phyloP scores from a whole-genome alignment of 2,113 vertebrate species.

The Piprites chloris region DNA sequence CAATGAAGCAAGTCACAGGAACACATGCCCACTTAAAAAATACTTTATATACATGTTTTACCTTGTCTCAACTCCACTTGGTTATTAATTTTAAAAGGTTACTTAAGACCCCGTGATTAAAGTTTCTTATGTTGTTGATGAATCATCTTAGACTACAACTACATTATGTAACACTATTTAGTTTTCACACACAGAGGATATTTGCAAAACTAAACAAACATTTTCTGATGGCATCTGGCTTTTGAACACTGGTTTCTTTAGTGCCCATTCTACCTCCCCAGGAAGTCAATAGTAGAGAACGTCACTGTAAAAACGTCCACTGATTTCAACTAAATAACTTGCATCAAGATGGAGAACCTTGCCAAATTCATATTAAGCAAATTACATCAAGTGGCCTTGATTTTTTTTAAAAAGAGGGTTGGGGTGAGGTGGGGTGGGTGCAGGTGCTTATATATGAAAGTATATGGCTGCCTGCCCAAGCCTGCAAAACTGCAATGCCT shows the following conservation, averaged over 20 bases:
- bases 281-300: background rate
- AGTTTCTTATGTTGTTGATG: background rate
- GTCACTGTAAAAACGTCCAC: background rate
- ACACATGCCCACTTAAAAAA: conserved; percentile 26
- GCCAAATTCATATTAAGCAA: background rate
- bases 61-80: conserved; percentile 7
- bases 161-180: background rate
- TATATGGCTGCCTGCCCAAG: background rate
- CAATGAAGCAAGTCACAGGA: conserved; percentile 60
- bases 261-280: background rate
- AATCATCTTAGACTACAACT: background rate
- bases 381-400: background rate
- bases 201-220: background rate
- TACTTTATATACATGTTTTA: conserved; percentile 25
- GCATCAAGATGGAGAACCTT: background rate
- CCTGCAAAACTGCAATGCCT: background rate
- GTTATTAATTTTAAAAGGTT: conserved; percentile 36
- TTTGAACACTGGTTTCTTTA: background rate
- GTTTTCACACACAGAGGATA: background rate
- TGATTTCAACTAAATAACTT: background rate
- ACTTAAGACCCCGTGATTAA: background rate
- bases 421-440: background rate
- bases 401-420: background rate
- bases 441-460: background rate
- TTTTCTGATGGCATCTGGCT: background rate